phyloP scores from a whole-genome alignment of 2,113 vertebrate species.

The Trinectes maculatus region DNA sequence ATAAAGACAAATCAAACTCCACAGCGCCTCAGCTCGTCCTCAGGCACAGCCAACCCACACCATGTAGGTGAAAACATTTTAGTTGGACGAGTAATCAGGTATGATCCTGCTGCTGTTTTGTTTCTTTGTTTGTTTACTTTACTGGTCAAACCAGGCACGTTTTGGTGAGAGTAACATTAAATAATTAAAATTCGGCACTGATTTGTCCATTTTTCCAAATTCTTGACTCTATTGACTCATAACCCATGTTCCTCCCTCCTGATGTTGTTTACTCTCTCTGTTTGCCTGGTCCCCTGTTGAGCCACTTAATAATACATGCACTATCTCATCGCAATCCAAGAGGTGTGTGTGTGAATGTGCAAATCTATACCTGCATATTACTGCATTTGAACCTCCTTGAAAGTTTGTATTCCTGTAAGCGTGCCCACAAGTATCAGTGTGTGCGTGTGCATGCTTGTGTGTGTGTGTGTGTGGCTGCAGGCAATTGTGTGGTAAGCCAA shows the following conservation, averaged over 20 bases:
- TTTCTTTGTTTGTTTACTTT: not conserved
- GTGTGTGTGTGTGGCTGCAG: slow-evolving; percentile 4
- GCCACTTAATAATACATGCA: slow-evolving; percentile 54
- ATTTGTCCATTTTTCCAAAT: too few relatives aligned
- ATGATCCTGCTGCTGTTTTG: not conserved
- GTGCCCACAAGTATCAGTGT: not conserved
- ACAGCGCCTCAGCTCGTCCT: not conserved
- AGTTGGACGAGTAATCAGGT: not conserved
- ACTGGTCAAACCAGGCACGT: not conserved
- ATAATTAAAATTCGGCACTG: too few relatives aligned
- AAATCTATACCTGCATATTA: slow-evolving; percentile 7
- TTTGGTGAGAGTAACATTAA: too few relatives aligned
- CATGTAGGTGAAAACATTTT: not conserved
- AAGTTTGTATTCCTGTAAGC: slow-evolving; percentile 4
- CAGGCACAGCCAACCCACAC: not conserved
- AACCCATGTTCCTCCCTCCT: not conserved
- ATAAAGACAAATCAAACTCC: not conserved
- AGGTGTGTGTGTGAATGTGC: slow-evolving; percentile 20
- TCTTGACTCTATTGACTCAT: not conserved
- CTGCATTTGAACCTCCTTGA: slow-evolving; percentile 13
- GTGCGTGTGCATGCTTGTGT: not conserved
- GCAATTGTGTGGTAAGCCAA: slow-evolving; percentile 28
- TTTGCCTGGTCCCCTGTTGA: slow-evolving; percentile 23
- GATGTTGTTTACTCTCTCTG: slow-evolving; percentile 36
- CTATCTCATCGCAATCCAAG: slow-evolving; percentile 18